Conservation (phyloP, 64 coral and sea anemone genomes). For the Dendronephthya gigantea region DNA sequence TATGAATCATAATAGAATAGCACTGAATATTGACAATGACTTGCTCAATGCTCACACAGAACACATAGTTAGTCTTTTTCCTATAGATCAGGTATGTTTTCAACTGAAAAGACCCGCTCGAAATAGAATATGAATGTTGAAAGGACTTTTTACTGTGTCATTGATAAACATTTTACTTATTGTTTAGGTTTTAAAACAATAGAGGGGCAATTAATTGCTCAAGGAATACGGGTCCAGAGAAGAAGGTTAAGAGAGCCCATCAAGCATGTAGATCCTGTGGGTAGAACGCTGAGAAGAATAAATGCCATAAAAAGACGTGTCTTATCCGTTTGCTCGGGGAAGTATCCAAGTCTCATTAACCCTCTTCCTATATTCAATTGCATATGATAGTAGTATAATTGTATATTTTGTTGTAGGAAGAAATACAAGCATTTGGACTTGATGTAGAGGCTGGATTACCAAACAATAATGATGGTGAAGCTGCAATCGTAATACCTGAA, state of each 20-base stretch:
- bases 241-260: slow-evolving; percentile 26
- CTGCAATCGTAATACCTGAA: neutral
- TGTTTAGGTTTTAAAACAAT: slow-evolving; percentile 48
- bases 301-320: slow-evolving; percentile 34
- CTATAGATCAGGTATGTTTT: slow-evolving; percentile 33
- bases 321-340: slow-evolving; percentile 29
- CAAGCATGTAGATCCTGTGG: slow-evolving; percentile 30
- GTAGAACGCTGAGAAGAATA: slow-evolving; percentile 23
- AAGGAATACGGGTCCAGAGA: slow-evolving; percentile 34
- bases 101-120: no score
- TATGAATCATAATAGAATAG: slow-evolving; percentile 27
- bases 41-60: slow-evolving; percentile 32
- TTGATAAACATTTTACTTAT: neutral
- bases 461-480: neutral
- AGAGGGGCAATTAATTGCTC: slow-evolving; percentile 33
- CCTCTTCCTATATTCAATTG: neutral
- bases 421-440: neutral
- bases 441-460: neutral
- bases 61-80: slow-evolving; percentile 25
- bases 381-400: neutral
- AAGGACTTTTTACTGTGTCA: no score
- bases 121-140: no score
- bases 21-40: slow-evolving; percentile 47
- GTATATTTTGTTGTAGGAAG: neutral
- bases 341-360: neutral